Base-by-base conservation (phyloP, 2,113 vertebrate genomes). In the Zosterops borbonicus region DNA sequence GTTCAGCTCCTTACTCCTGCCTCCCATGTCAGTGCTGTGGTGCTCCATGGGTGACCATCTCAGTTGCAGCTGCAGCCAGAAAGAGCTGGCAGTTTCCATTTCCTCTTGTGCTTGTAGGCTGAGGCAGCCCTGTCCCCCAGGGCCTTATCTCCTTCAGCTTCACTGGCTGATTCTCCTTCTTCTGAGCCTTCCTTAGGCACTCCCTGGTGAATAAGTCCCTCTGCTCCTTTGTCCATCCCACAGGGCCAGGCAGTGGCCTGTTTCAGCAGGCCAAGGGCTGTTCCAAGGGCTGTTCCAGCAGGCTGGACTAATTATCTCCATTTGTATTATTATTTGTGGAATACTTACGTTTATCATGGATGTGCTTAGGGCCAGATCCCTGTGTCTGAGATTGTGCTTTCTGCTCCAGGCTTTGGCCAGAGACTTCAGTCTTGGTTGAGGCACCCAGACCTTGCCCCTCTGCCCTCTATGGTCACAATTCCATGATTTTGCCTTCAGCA, bases 21-120 rank as follows among this genome's bases (percentile, higher is more conserved):
- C 65, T 63, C 24, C 37, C 0, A 0, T 20, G 15, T 24, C 53
- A 46, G 42, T 5, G n/a, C 79, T 58, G 44, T 15, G 0, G 0
- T 33, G 33, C 63, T 76, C 35, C 0, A 0, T 56, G 68, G 59
- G 33, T 0, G 0, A 68, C 46, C 21, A 6, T 23, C 49, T 71
- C 78, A n/a, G 77, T 20, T 3, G 3, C 25, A 20, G 68, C n/a
- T 44, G 71, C 49, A 67, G 75, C 42, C 4, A 7, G 47, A 62
- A 77, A 33, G 88, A 87, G 12, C 28, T 0, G 1, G 25, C 55
- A 47, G 21, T 22, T 83, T 83, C 0, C 0, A 22, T 75, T 95
- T 94, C 70, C 75, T 84, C 64, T 67, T 46, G 13, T 4, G 7
- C 52, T 58, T 0, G 0, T 22, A n/a, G 42, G 33, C 35, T 73